A percentile compares a stretch with the other conserved stretches of the same genome.
phyloP scores from a whole-genome alignment of 2,888 invertebrate species.

The Graphium colonna region DNA sequence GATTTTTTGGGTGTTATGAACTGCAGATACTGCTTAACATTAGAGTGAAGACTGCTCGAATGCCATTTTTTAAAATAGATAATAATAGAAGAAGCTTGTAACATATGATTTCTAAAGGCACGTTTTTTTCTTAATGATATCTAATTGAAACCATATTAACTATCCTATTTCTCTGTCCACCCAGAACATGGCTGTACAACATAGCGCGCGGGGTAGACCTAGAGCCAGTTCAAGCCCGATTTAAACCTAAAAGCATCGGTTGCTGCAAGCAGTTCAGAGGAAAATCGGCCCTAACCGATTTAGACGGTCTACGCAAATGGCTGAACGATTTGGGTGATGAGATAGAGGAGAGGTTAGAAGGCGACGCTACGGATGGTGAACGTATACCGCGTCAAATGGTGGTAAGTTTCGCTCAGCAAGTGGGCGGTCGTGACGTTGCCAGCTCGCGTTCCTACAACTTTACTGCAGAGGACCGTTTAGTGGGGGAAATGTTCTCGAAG shows the following conservation, averaged over 20 bases:
- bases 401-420: conserved; percentile 83
- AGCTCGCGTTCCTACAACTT: conserved; percentile 83
- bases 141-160: no score
- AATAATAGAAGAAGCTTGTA: not conserved
- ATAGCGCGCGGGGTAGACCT: conserved; percentile 92
- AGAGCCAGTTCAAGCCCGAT: conserved; percentile 91
- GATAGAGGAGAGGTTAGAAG: conserved; percentile 89
- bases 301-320: conserved; percentile 88
- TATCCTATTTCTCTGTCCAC: not conserved
- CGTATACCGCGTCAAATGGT: conserved; percentile 89
- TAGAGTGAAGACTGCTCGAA: no score
- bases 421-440: conserved; percentile 76
- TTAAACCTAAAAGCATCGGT: conserved; percentile 95
- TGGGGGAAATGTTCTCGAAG: conserved; percentile 82
- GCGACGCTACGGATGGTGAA: conserved; percentile 90
- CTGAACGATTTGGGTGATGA: conserved; percentile 89
- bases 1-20: no score
- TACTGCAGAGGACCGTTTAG: conserved; percentile 81
- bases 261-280: conserved; percentile 97
- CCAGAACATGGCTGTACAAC: conserved; percentile 91
- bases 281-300: conserved; percentile 83
- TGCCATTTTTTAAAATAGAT: no score
- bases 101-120: no score
- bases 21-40: no score
- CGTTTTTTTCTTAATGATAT: no score